phyloP scores from a whole-genome alignment of 2,113 vertebrate genomes.

The Lampris incognitus region DNA sequence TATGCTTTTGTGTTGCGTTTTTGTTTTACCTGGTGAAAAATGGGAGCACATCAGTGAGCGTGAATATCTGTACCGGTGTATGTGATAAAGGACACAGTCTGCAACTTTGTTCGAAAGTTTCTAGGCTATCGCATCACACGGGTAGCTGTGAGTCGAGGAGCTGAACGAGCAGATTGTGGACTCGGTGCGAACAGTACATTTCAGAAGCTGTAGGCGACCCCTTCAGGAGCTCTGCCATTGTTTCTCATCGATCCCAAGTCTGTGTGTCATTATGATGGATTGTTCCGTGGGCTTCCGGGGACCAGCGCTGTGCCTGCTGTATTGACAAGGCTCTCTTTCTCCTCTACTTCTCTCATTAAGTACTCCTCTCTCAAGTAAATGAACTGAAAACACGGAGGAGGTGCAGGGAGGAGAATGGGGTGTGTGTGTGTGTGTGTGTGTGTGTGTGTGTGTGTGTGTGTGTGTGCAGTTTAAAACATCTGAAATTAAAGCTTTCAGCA shows the following conservation, averaged over 20 bases:
- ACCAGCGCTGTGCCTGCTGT: conserved; percentile 47
- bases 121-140: conserved; percentile 42
- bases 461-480: conserved; percentile 39
- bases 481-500: conserved; percentile 22
- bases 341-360: conserved; percentile 75
- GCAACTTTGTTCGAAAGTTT: conserved; percentile 61
- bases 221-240: conserved; percentile 57
- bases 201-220: conserved; percentile 52
- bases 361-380: conserved; percentile 80
- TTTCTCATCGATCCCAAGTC: conserved; percentile 75
- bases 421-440: conserved; percentile 52
- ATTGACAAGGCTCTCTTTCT: conserved; percentile 75
- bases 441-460: conserved; percentile 57
- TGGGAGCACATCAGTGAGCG: background rate
- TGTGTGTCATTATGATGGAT: conserved; percentile 83
- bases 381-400: conserved; percentile 69
- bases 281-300: conserved; percentile 69
- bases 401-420: conserved; percentile 60
- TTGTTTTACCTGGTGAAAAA: no score
- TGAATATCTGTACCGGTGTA: background rate
- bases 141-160: conserved; percentile 53
- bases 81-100: conserved; percentile 28
- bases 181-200: conserved; percentile 53
- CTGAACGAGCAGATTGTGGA: conserved; percentile 69
- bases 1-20: background rate